These are phyloP conservation scores for Apodemia zela DNA, from an alignment of 2,888 invertebrate species.

Conservation along the genomic window DNA sequence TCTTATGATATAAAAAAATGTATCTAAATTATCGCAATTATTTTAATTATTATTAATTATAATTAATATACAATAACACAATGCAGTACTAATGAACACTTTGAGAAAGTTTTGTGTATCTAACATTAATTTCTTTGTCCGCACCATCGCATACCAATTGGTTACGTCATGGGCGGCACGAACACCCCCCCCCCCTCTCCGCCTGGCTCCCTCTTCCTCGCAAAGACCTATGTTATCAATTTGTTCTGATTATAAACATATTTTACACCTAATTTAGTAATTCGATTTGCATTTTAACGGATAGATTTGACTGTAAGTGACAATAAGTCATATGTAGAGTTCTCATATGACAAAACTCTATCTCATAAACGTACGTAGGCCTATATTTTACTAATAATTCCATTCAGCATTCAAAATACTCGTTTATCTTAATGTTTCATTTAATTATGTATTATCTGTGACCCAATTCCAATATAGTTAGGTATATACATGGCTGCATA, in stretches of 20 bases:
- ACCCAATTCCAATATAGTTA: not conserved
- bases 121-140: constrained; percentile 48
- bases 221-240: constrained; percentile 46
- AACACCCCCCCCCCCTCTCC: constrained; percentile 36
- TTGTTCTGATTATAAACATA: constrained; percentile 44
- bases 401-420: not conserved
- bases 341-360: not conserved
- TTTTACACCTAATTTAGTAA: not conserved
- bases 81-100: constrained; percentile 13
- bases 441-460: not conserved
- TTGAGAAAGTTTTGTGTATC: constrained; percentile 32
- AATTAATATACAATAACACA: not conserved
- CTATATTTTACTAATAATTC: not conserved
- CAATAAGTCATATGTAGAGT: not conserved
- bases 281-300: not conserved
- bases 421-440: not conserved
- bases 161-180: constrained; percentile 64
- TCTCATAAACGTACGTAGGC: no score
- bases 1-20: no score
- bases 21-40: not conserved
- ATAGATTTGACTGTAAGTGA: not conserved
- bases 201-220: constrained; percentile 33
- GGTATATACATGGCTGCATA: not conserved
- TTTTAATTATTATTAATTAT: no score
- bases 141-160: constrained; percentile 62